Conservation (phyloP, 2,888 invertebrate genomes). For the Lasius fuliginosus region DNA sequence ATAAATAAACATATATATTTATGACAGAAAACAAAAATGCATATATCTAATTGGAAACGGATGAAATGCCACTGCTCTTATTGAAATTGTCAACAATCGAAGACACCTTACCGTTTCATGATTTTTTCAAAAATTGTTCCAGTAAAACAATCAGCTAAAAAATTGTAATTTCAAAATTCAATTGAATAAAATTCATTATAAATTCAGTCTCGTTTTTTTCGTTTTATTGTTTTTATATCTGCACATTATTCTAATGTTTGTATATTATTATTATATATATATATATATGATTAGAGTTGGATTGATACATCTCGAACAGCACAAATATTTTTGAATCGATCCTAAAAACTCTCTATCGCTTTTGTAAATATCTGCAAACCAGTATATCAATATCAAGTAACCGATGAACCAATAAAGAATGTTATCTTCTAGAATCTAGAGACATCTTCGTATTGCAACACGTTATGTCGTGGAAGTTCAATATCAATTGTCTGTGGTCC, state of each 20-base stretch:
- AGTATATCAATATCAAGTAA: background rate
- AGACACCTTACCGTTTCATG: too few relatives aligned
- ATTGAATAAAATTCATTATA: too few relatives aligned
- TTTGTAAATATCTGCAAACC: background rate
- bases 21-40: too few relatives aligned
- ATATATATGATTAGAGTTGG: background rate
- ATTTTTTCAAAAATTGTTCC: too few relatives aligned
- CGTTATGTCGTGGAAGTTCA: background rate
- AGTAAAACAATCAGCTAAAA: too few relatives aligned
- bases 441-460: background rate
- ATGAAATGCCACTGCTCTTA: too few relatives aligned
- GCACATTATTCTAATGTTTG: conserved; percentile 5
- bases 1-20: too few relatives aligned
- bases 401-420: background rate
- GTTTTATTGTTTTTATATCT: background rate
- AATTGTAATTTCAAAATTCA: too few relatives aligned
- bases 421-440: background rate
- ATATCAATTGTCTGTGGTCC: conserved; percentile 7
- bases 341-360: background rate
- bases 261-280: too few relatives aligned
- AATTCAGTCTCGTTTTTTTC: too few relatives aligned
- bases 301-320: background rate
- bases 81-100: too few relatives aligned
- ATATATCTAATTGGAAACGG: too few relatives aligned
- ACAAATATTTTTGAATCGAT: background rate